Evolutionary conservation across 2,797 vertebrate genomes (phyloP).

Genomic region (Aythya fuligula): DNA sequence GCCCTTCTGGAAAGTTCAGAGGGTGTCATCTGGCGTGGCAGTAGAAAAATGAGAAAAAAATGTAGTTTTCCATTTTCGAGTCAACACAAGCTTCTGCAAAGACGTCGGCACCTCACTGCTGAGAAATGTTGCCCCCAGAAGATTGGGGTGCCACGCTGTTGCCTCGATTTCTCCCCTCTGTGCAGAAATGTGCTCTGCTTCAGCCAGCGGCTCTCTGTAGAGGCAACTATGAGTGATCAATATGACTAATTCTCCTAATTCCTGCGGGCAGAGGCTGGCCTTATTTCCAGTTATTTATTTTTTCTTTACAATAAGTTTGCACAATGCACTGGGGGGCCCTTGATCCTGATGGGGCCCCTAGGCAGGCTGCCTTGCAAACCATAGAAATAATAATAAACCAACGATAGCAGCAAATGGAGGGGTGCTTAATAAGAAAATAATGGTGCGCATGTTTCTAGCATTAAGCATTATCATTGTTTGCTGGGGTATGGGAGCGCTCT

Average conservation of each 20-base stretch:
- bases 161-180: background rate
- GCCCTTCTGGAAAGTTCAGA: too few species aligned
- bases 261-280: background rate
- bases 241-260: background rate
- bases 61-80: accelerated
- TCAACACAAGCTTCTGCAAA: too few species aligned
- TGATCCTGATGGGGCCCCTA: background rate
- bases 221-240: background rate
- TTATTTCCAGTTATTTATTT: background rate
- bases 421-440: background rate
- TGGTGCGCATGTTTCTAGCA: background rate
- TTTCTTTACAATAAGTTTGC: background rate
- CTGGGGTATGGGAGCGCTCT: background rate
- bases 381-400: background rate
- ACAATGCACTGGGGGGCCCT: accelerated
- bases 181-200: background rate
- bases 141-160: too few species aligned
- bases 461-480: constrained; percentile 10
- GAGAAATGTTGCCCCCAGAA: background rate
- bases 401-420: background rate
- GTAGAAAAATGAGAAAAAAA: background rate
- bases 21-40: background rate
- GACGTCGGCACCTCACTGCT: background rate
- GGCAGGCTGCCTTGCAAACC: background rate
- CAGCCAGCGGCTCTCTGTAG: accelerated